Conservation (phyloP, 2,113 vertebrate species). For the Bothrops jararaca region DNA sequence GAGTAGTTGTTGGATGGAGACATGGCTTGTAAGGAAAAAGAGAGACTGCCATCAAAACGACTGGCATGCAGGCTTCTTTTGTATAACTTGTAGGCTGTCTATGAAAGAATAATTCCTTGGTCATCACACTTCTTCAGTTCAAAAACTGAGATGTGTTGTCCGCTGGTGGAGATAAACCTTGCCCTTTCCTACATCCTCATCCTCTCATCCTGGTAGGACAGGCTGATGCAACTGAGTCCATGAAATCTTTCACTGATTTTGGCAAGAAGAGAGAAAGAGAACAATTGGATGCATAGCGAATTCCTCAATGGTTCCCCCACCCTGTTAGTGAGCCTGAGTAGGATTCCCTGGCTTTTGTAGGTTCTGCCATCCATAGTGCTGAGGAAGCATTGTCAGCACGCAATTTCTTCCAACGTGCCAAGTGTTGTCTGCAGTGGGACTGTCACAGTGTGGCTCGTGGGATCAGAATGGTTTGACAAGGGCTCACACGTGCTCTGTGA, state of each 20-base stretch:
- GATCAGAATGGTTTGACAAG: conserved; percentile 91
- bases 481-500: conserved; percentile 91
- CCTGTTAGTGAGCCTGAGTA: conserved; percentile 65
- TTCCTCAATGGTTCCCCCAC: conserved; percentile 51
- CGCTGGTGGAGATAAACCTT: conserved; percentile 49
- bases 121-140: conserved; percentile 56
- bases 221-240: conserved; percentile 66
- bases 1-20: conserved; percentile 52
- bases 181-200: background rate
- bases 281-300: conserved; percentile 58
- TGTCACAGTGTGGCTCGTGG: conserved; percentile 94
- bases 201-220: conserved; percentile 42
- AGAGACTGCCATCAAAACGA: conserved; percentile 57
- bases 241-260: conserved; percentile 69
- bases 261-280: conserved; percentile 61
- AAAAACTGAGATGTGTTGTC: conserved; percentile 56
- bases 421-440: conserved; percentile 92
- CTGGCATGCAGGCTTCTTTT: conserved; percentile 68
- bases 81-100: conserved; percentile 61
- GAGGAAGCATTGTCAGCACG: conserved; percentile 81
- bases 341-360: conserved; percentile 58
- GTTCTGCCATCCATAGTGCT: conserved; percentile 48
- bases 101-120: conserved; percentile 52
- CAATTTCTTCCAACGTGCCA: conserved; percentile 93
- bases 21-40: conserved; percentile 52